Evolutionary conservation across 2,113 vertebrate species (phyloP).

Genomic region (Vimba vimba): DNA sequence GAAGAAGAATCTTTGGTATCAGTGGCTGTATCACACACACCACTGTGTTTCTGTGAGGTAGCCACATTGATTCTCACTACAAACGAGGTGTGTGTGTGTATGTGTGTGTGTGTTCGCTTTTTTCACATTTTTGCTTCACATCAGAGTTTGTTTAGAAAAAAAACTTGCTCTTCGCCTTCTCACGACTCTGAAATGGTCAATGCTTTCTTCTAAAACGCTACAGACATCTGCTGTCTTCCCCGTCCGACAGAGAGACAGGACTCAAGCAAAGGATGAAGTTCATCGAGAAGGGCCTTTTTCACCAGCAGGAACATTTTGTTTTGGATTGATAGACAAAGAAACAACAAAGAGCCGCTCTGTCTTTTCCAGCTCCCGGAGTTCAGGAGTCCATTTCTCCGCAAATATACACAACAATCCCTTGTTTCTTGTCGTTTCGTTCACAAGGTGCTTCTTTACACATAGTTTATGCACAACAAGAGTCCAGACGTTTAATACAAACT

Average conservation of each 20-base stretch:
- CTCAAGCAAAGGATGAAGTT: background rate
- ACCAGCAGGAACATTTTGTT: background rate
- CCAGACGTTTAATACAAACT: conserved; percentile 77
- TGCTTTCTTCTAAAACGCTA: conserved; percentile 29
- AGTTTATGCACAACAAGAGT: conserved; percentile 83
- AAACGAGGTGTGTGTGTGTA: conserved; percentile 74
- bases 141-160: conserved; percentile 60
- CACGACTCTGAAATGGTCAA: background rate
- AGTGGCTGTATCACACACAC: conserved; percentile 83
- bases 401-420: conserved; percentile 52
- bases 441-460: conserved; percentile 90
- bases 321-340: background rate
- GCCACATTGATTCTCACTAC: conserved; percentile 83
- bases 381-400: conserved; percentile 61
- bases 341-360: background rate
- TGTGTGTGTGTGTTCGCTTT: conserved; percentile 32
- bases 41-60: conserved; percentile 92
- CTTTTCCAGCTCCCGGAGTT: conserved; percentile 63
- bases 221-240: conserved; percentile 28
- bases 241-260: background rate
- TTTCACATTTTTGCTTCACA: conserved; percentile 56
- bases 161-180: conserved; percentile 38
- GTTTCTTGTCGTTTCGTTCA: conserved; percentile 64
- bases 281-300: background rate
- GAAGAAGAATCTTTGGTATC: conserved; percentile 95